Conservation (phyloP, 2,888 invertebrate genomes). For the Stenchaetothrips biformis region DNA sequence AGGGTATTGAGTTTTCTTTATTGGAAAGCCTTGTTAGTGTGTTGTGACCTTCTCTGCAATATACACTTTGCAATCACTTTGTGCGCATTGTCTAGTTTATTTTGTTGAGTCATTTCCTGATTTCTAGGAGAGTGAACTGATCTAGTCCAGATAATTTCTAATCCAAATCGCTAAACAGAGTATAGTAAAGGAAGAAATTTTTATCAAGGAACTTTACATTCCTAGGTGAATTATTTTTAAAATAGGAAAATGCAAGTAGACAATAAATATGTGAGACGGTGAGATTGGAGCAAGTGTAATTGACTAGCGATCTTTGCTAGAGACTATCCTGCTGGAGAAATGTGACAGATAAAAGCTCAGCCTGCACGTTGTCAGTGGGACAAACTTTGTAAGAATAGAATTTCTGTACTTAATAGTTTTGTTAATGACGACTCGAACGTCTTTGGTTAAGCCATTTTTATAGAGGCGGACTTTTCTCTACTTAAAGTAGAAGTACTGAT, state of each 20-base stretch:
- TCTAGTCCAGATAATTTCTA: slow-evolving; percentile 3
- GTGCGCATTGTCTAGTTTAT: neutral
- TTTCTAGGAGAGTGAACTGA: slow-evolving; percentile 14
- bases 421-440: neutral
- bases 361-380: neutral
- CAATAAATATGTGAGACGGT: slow-evolving; percentile 13
- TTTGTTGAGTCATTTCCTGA: slow-evolving; percentile 5
- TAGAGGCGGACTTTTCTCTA: slow-evolving; percentile 20
- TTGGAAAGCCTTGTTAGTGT: neutral
- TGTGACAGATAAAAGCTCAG: neutral
- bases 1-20: no score
- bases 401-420: neutral
- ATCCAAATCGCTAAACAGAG: neutral
- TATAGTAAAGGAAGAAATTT: slow-evolving; percentile 1
- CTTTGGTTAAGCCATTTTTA: slow-evolving; percentile 14
- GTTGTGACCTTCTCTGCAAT: slow-evolving; percentile 9
- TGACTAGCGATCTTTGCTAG: neutral
- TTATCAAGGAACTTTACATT: slow-evolving; percentile 22
- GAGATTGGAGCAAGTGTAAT: neutral
- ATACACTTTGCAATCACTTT: slow-evolving; percentile 14
- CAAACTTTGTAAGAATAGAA: neutral
- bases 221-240: slow-evolving; percentile 24
- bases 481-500: slow-evolving; percentile 23
- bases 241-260: slow-evolving; percentile 16
- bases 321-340: neutral